Evolutionary conservation across 2,113 vertebrate genomes (phyloP).

Genomic region (Phoenicopterus ruber): DNA sequence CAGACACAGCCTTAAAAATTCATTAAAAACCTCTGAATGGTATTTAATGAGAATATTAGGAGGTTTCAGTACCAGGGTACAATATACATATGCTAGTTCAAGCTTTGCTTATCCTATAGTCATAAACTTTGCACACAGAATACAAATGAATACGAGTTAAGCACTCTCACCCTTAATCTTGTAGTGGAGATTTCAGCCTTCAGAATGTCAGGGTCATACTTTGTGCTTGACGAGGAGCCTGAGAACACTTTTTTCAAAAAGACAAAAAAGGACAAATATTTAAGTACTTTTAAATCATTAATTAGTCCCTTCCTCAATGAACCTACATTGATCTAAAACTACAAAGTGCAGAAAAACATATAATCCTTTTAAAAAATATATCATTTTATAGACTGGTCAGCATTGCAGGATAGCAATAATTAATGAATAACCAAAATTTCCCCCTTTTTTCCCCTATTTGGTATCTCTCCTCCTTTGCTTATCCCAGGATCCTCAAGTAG

Average conservation of each 20-base stretch:
- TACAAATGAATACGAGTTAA: neutral
- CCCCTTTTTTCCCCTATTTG: neutral
- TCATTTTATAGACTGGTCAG: neutral
- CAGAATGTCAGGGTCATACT: constrained; percentile 86
- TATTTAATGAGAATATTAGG: neutral
- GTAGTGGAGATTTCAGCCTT: constrained; percentile 88
- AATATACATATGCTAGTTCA: neutral
- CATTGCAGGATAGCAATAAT: neutral
- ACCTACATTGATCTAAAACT: neutral
- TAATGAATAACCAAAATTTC: neutral
- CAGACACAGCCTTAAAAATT: neutral
- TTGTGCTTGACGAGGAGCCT: constrained; percentile 85
- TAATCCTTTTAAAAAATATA: neutral
- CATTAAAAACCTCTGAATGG: neutral
- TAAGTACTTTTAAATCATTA: neutral
- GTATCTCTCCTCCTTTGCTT: neutral
- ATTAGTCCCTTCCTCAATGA: neutral
- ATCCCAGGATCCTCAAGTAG: neutral
- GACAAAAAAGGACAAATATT: neutral
- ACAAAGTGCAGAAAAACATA: neutral
- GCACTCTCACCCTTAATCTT: constrained; percentile 80
- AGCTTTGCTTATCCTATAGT: neutral
- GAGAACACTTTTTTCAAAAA: constrained; percentile 78
- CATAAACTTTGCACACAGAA: neutral
- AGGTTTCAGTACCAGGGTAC: neutral